These are phyloP conservation scores for Drosophila ercepeae DNA, from an alignment of 1,140 invertebrate genomes.

Conservation along the genomic window DNA sequence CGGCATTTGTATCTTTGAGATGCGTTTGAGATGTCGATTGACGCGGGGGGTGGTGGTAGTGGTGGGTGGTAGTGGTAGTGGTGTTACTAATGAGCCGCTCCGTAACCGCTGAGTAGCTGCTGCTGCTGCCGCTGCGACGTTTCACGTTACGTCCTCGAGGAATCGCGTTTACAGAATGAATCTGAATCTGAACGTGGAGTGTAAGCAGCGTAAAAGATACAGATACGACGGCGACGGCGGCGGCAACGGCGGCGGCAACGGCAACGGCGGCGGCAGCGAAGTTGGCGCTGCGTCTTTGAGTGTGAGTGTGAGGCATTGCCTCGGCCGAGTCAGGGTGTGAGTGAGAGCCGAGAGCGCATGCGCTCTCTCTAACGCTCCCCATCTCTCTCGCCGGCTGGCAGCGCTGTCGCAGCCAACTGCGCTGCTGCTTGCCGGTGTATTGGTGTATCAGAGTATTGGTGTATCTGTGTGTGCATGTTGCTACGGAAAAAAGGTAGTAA, in stretches of 20 bases:
- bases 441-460: constrained; percentile 20
- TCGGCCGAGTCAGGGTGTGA: constrained; percentile 34
- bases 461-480: constrained; percentile 46
- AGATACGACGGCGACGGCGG: constrained; percentile 59
- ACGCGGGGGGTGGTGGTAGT: constrained; percentile 1
- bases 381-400: constrained; percentile 32
- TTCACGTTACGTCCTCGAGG: constrained; percentile 84
- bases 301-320: constrained; percentile 22
- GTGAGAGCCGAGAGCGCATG: constrained; percentile 66
- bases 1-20: constrained; percentile 6
- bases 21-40: constrained; percentile 1
- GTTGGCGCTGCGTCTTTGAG: constrained; percentile 25
- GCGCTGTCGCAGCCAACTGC: constrained; percentile 29
- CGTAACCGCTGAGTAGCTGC: constrained; percentile 67
- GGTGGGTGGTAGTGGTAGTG: constrained; percentile 12
- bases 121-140: constrained; percentile 76
- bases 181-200: constrained; percentile 84
- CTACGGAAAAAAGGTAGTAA: constrained; percentile 80
- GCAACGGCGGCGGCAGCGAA: constrained; percentile 17
- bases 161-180: constrained; percentile 84
- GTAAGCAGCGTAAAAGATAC: constrained; percentile 83
- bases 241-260: constrained; percentile 29
- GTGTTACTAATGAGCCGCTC: constrained; percentile 38
- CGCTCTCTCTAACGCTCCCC: constrained; percentile 55
- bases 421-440: constrained; percentile 36